phyloP scores from a whole-genome alignment of 1,140 invertebrate genomes.

The Asobara japonica region DNA sequence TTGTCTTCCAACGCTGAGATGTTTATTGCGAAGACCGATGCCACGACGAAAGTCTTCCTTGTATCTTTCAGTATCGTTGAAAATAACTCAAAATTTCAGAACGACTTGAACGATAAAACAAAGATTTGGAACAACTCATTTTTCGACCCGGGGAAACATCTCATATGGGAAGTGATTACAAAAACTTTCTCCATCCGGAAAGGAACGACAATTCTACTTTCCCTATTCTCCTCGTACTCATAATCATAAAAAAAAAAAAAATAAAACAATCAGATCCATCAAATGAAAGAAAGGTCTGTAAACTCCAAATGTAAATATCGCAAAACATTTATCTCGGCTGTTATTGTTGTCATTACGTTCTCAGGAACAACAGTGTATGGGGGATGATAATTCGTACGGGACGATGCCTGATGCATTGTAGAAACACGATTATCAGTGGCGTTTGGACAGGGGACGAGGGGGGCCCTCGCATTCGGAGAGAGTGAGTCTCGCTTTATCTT shows the following conservation, averaged over 20 bases:
- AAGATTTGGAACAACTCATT: no score
- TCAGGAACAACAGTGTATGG: slow-evolving; percentile 12
- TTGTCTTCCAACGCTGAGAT: no score
- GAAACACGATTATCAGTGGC: slow-evolving; percentile 34
- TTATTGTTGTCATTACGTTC: slow-evolving; percentile 31
- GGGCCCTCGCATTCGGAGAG: neutral
- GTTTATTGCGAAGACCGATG: no score
- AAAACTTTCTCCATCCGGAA: no score
- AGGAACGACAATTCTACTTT: neutral
- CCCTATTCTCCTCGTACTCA: neutral
- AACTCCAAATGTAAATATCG: neutral
- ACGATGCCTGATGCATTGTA: slow-evolving; percentile 25
- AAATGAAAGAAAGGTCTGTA: neutral
- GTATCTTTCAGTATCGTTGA: no score
- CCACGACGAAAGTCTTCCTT: no score
- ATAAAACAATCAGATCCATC: neutral
- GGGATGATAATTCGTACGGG: slow-evolving; percentile 28
- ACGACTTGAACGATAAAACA: no score
- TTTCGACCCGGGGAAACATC: no score
- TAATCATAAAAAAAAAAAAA: neutral
- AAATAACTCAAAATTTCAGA: no score
- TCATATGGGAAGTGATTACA: no score
- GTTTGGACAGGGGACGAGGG: slow-evolving; percentile 4
- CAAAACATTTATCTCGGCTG: slow-evolving; percentile 8
- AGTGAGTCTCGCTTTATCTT: slow-evolving; percentile 59